A percentile compares a stretch with the other conserved stretches of the same genome.
Evolutionary conservation across 2,113 vertebrate genomes (phyloP).

Genomic region (Penelope pileata): DNA sequence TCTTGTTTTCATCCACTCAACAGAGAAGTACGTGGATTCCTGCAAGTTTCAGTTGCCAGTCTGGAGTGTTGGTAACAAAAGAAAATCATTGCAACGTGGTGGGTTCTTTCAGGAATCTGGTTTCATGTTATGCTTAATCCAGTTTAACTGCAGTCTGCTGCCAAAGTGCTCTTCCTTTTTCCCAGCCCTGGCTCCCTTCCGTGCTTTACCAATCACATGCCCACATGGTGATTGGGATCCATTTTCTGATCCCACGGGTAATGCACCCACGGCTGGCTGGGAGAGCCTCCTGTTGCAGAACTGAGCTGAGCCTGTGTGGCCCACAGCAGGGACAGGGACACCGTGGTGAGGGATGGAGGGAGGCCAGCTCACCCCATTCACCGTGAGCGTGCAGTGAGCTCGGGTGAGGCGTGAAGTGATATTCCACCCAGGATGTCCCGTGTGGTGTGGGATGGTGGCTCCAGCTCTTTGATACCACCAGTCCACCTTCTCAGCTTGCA

Average conservation of each 20-base stretch:
- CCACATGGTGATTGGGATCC: not conserved
- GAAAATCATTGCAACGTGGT: not conserved
- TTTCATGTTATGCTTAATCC: not conserved
- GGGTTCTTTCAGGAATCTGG: not conserved
- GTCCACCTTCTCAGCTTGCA: not conserved
- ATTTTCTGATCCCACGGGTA: constrained; percentile 1
- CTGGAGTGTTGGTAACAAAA: not conserved
- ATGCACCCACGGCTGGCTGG: not conserved
- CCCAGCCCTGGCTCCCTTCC: not conserved
- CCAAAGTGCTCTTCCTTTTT: constrained; percentile 26
- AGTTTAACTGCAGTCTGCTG: not conserved
- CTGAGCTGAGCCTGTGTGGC: not conserved
- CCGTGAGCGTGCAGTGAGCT: not conserved
- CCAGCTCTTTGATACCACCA: not conserved
- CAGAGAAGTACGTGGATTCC: not conserved
- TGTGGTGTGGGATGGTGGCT: not conserved
- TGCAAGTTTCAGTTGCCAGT: not conserved
- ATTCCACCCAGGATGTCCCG: constrained; percentile 3
- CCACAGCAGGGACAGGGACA: not conserved
- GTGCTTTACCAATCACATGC: constrained; percentile 12
- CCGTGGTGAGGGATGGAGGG: not conserved
- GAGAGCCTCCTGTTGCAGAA: not conserved
- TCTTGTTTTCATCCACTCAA: not conserved
- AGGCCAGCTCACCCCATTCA: not conserved
- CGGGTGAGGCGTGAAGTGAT: not conserved